These are phyloP conservation scores for Sminthurides aquaticus DNA, from an alignment of 2,888 invertebrate species.

Conservation along the genomic window DNA sequence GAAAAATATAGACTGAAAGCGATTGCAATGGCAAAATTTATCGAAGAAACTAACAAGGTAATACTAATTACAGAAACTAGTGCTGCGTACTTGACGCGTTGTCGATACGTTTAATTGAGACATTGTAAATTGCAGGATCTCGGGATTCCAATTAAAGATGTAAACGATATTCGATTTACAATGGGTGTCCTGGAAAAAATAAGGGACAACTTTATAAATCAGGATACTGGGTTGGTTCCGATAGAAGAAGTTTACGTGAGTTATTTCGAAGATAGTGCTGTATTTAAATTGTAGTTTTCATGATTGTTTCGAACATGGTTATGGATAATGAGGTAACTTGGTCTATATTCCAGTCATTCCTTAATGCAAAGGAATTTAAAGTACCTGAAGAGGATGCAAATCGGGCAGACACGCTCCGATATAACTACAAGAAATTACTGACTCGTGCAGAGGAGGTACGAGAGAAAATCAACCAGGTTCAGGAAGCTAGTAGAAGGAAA, in stretches of 20 bases:
- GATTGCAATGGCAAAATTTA: constrained; percentile 64
- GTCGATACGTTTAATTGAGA: no score
- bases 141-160: constrained; percentile 62
- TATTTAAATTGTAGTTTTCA: no score
- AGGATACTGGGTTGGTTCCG: constrained; percentile 66
- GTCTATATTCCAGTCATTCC: constrained; percentile 57
- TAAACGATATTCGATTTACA: constrained; percentile 59
- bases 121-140: constrained; percentile 49
- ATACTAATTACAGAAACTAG: constrained; percentile 49
- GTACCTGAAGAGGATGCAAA: constrained; percentile 71
- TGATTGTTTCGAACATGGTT: no score
- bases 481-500: constrained; percentile 66
- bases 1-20: constrained; percentile 63
- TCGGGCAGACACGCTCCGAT: constrained; percentile 67
- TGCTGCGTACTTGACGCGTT: constrained; percentile 64
- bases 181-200: constrained; percentile 71
- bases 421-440: constrained; percentile 69
- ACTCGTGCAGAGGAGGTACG: constrained; percentile 63
- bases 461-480: constrained; percentile 62
- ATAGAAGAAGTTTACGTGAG: constrained; percentile 68
- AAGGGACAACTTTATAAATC: constrained; percentile 67
- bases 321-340: no score
- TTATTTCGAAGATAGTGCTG: no score
- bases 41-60: constrained; percentile 62
- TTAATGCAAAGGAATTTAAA: constrained; percentile 46